Conservation (phyloP, 2,113 vertebrate species). For the Romanogobio albipinnatus region DNA sequence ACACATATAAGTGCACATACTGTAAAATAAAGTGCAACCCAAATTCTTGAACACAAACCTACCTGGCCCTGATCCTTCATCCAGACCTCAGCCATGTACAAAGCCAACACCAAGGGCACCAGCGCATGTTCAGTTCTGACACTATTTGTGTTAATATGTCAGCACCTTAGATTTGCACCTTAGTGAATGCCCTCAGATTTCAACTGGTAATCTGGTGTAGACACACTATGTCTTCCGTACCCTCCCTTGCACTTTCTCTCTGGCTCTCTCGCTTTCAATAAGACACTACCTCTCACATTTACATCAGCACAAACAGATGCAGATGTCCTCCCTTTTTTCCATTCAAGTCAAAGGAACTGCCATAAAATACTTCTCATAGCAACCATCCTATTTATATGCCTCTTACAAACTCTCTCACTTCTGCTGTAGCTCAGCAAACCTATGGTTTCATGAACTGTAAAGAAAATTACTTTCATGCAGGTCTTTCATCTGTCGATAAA, state of each 20-base stretch:
- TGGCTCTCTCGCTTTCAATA: slow-evolving; percentile 29
- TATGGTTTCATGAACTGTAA: not conserved
- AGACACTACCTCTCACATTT: slow-evolving; percentile 37
- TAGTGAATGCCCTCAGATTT: slow-evolving; percentile 23
- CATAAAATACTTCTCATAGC: slow-evolving; percentile 52
- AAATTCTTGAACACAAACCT: slow-evolving; percentile 20
- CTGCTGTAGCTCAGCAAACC: slow-evolving; percentile 25
- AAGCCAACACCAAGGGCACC: not conserved
- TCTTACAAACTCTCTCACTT: slow-evolving; percentile 5
- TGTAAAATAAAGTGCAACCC: too few species aligned
- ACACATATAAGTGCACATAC: too few species aligned
- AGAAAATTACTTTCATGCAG: not conserved
- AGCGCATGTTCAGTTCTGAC: slow-evolving; percentile 37
- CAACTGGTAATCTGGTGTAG: slow-evolving; percentile 20
- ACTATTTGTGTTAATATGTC: slow-evolving; percentile 49
- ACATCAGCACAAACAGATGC: slow-evolving; percentile 1
- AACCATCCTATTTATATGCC: slow-evolving; percentile 58
- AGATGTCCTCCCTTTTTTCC: slow-evolving; percentile 44
- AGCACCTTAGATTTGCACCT: slow-evolving; percentile 14
- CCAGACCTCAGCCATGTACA: slow-evolving; percentile 3
- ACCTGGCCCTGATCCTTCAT: slow-evolving; percentile 47
- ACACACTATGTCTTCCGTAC: slow-evolving; percentile 5
- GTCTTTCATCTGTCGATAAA: slow-evolving; percentile 11
- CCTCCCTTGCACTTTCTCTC: slow-evolving; percentile 21
- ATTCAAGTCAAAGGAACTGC: slow-evolving; percentile 47